A percentile compares a stretch with the other conserved stretches of the same genome.
Evolutionary conservation across 2,888 invertebrate species (phyloP).

Genomic region (Diploptera punctata): DNA sequence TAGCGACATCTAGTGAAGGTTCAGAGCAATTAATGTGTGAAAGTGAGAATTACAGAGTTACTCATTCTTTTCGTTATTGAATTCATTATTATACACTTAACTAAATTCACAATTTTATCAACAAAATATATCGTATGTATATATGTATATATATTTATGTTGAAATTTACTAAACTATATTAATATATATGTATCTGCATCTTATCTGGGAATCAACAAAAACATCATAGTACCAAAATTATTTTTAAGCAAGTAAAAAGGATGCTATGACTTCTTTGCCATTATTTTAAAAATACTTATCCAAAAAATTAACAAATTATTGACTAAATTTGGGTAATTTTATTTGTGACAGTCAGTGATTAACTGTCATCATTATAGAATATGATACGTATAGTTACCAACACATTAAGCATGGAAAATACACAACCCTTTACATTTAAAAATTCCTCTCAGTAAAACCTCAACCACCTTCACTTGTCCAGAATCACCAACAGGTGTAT

Average conservation of each 20-base stretch:
- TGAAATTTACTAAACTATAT: background rate
- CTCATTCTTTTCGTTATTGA: background rate
- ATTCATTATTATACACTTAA: constrained; percentile 15
- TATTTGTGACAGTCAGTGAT: background rate
- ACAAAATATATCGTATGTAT: background rate
- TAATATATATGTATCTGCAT: too few species aligned
- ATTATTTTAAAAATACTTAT: background rate
- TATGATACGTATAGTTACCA: background rate
- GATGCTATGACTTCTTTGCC: background rate
- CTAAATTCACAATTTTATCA: background rate
- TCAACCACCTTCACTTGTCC: background rate
- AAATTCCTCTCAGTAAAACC: background rate
- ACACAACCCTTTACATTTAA: background rate
- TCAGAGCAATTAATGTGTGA: background rate
- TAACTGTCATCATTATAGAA: background rate
- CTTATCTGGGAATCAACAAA: background rate
- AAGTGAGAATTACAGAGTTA: background rate
- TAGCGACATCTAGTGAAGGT: constrained; percentile 23
- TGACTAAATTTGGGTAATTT: background rate
- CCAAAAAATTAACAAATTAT: background rate
- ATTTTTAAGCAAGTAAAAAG: background rate
- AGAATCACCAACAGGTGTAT: background rate
- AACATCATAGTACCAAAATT: background rate
- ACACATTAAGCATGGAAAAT: background rate
- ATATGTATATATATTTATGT: background rate